Base-by-base conservation (phyloP, 2,797 vertebrate species). In the Moxostoma hubbsi region DNA sequence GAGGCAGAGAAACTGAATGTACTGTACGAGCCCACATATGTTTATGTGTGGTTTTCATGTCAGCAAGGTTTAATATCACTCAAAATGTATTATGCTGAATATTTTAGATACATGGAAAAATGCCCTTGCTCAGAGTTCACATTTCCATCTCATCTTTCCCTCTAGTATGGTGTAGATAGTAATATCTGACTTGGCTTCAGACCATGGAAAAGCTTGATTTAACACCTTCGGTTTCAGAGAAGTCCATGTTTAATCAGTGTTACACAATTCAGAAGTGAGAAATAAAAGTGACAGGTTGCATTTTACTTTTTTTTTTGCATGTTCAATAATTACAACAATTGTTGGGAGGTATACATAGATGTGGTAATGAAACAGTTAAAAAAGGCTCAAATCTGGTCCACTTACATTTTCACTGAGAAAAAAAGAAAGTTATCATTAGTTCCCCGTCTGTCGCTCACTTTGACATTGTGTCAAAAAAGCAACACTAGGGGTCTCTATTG, bases 51-150 rank as follows among this genome's bases (percentile, higher is more conserved):
- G 73, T 82, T 76, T 75, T 73, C 36, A 65, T 82, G 67, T 82
- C 80, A 68, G 75, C 55, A 62, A 68, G 58, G 62, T 82, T 80
- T 76, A 79, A 79, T 79, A 82, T 76, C 62, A 73, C 63, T 75
- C 68, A 50, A 5, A 73, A 63, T 76, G 67, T 67, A 75, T 73
- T 75, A 79, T 69, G 67, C 43, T 71, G 80, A 79, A 81, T 79
- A 75, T 67, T 81, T 72, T 68, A 68, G 70, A 72, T 66, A 54
- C 73, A 57, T 71, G 63, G 67, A 72, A 82, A 84, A 70, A 45
- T 64, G 72, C 54, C 49, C 49, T 75, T 58, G 58, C 64, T 69
- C 57, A 58, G 49, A 62, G 36, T 47, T 67, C 46, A 64, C 45
- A 49, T 71, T 78, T 81, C 64, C 64, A 12, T 67, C 64, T 71